Conservation (phyloP, 2,888 invertebrate species). For the Frankliniella fusca region DNA sequence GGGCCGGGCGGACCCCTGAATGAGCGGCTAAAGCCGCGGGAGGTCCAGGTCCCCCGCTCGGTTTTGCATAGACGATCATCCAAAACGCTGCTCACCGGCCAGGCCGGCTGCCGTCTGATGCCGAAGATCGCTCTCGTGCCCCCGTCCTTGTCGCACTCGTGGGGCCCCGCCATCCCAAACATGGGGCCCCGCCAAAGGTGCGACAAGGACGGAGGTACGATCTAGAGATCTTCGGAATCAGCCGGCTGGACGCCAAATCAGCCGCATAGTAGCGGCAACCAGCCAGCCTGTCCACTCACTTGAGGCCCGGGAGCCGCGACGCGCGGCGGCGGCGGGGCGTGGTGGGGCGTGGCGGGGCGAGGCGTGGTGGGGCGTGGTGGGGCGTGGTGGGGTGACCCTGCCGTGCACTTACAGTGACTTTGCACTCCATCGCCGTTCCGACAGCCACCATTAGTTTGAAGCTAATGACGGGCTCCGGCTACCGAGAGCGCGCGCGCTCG, state of each 20-base stretch:
- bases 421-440: constrained; percentile 8
- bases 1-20: no score
- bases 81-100: no score
- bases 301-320: neutral
- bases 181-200: no score
- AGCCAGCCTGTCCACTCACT: neutral
- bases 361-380: neutral
- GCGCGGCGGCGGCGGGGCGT: neutral
- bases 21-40: no score
- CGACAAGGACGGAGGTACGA: no score
- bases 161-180: no score
- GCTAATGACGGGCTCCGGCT: constrained; percentile 6
- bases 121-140: no score
- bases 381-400: neutral
- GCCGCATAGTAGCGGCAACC: neutral
- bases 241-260: neutral
- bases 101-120: no score
- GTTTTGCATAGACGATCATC: no score
- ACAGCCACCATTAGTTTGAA: constrained; percentile 16
- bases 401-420: neutral
- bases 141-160: no score
- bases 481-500: neutral
- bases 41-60: no score
- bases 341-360: neutral
- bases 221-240: no score